Percentiles rank a stretch among this genome's conserved stretches.
Conservation (phyloP, 2,888 invertebrate species). For the Cotesia congregata region DNA sequence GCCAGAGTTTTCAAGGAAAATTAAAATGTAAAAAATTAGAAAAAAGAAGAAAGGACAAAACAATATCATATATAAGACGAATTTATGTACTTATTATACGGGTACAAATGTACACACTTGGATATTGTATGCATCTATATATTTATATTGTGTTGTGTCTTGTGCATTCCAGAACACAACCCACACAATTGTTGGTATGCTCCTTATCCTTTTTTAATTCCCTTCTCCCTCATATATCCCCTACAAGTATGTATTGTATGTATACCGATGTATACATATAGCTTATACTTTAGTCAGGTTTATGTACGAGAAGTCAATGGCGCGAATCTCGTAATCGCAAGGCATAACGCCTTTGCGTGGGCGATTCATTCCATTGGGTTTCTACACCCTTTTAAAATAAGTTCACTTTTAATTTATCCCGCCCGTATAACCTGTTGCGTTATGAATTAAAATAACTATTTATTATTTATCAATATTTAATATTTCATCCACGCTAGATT, state of each 20-base stretch:
- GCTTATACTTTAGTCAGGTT: constrained; percentile 15
- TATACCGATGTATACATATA: constrained; percentile 5
- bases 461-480: not conserved
- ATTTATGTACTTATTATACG: constrained; percentile 41
- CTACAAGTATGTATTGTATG: constrained; percentile 18
- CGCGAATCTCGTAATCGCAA: constrained; percentile 50
- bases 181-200: constrained; percentile 41
- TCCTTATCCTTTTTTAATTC: constrained; percentile 36
- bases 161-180: constrained; percentile 41
- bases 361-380: constrained; percentile 45
- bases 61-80: constrained; percentile 39
- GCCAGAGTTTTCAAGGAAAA: too few relatives aligned
- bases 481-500: not conserved
- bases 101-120: constrained; percentile 35
- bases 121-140: constrained; percentile 13
- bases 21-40: too few relatives aligned
- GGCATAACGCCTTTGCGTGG: constrained; percentile 48
- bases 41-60: not conserved
- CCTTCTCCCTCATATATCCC: constrained; percentile 26
- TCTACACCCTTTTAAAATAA: constrained; percentile 19
- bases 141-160: constrained; percentile 41
- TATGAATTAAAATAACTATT: not conserved
- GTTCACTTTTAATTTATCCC: not conserved
- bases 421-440: constrained; percentile 12
- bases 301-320: constrained; percentile 48